Conservation (phyloP, 1,140 invertebrate species). For the Drosophila repletoides region DNA sequence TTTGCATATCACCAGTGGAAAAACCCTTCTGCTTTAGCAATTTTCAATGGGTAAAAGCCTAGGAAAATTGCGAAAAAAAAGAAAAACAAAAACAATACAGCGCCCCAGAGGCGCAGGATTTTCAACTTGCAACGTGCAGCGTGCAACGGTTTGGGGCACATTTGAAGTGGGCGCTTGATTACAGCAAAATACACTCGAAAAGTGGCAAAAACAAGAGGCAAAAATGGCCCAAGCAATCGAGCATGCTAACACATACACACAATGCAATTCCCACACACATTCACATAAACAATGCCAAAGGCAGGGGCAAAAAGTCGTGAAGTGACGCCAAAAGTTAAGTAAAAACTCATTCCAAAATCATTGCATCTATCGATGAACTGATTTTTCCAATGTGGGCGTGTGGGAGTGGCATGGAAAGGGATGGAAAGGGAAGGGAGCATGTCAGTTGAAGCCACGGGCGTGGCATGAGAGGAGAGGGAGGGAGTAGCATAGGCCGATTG, state of each 20-base stretch:
- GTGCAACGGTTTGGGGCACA: constrained; percentile 13
- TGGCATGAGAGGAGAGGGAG: too few species aligned
- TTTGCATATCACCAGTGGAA: too few species aligned
- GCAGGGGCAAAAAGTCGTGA: constrained; percentile 63
- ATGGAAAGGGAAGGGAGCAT: too few species aligned
- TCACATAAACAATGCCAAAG: constrained; percentile 2
- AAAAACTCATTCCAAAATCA: too few species aligned
- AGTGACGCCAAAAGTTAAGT: constrained; percentile 73
- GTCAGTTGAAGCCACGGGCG: too few species aligned
- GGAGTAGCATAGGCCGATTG: too few species aligned
- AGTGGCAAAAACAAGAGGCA: constrained; percentile 50
- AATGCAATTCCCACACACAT: neutral
- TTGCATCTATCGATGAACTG: constrained; percentile 43
- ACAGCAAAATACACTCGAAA: constrained; percentile 74
- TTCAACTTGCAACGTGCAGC: neutral
- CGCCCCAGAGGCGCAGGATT: neutral
- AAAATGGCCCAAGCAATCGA: constrained; percentile 47
- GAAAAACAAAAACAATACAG: neutral
- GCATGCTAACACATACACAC: constrained; percentile 4
- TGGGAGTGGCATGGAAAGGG: too few species aligned
- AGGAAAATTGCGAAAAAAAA: too few species aligned
- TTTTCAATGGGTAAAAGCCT: too few species aligned
- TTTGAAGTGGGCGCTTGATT: constrained; percentile 72
- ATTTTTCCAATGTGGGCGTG: too few species aligned
- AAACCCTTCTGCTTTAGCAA: too few species aligned